A percentile compares a stretch with the other conserved stretches of the same genome.
phyloP scores from a whole-genome alignment of 1,140 invertebrate genomes.

The Cotesia vestalis region DNA sequence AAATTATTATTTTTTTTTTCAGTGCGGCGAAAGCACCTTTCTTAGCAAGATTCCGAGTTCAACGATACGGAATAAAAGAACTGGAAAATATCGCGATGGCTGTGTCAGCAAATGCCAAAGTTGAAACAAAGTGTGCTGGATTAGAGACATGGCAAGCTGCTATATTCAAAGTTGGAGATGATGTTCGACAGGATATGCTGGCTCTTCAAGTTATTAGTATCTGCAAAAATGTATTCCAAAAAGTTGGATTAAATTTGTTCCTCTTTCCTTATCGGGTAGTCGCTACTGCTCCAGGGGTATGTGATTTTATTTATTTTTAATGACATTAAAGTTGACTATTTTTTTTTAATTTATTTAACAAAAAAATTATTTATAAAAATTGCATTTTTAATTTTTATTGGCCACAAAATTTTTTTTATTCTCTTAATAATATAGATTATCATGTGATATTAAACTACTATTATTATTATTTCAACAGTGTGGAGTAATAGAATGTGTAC shows the following conservation, averaged over 20 bases:
- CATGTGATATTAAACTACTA: conserved; percentile 9
- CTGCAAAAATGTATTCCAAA: conserved; percentile 97
- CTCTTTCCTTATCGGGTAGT: conserved; percentile 98
- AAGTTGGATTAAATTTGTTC: conserved; percentile 93
- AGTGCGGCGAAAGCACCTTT: conserved; percentile 99
- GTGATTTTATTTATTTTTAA: conserved; percentile 50
- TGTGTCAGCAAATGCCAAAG: conserved; percentile 67
- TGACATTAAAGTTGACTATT: conserved; percentile 22
- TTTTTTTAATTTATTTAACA: conserved; percentile 41
- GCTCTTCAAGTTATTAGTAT: conserved; percentile 97
- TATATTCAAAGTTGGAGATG: conserved; percentile 99
- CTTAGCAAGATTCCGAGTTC: conserved; percentile 92
- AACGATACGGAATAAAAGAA: conserved; percentile 91
- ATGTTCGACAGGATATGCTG: conserved; percentile 97
- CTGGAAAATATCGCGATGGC: conserved; percentile 85
- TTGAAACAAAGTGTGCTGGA: conserved; percentile 65
- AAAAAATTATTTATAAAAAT: no score
- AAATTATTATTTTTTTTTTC: conserved; percentile 38
- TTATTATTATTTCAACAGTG: conserved; percentile 73
- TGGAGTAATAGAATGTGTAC: conserved; percentile 99
- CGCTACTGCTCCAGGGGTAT: conserved; percentile 97
- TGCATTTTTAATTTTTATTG: no score
- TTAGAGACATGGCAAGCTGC: conserved; percentile 93
- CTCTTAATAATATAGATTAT: background rate
- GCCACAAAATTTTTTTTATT: no score